A percentile compares a stretch with the other conserved stretches of the same genome.
phyloP scores from a whole-genome alignment of 2,888 invertebrate species.

The Lampropteryx suffumata region DNA sequence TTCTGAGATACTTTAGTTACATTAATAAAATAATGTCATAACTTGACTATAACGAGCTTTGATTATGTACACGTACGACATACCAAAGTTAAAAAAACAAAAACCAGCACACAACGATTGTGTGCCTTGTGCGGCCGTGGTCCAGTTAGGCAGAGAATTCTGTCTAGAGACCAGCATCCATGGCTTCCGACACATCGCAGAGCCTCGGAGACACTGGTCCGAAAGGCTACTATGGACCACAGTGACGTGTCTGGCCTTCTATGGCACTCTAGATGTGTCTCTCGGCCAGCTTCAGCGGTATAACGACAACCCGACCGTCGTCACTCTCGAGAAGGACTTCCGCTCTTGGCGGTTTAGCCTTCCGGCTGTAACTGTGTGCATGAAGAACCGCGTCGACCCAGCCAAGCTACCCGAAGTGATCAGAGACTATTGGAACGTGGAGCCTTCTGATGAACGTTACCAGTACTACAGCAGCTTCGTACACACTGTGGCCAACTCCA shows the following conservation, averaged over 20 bases:
- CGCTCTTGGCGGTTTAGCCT: constrained; percentile 83
- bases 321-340: constrained; percentile 85
- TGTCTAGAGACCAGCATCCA: constrained; percentile 74
- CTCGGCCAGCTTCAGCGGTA: constrained; percentile 81
- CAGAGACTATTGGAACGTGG: constrained; percentile 54
- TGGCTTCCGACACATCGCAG: constrained; percentile 74
- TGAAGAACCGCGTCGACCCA: constrained; percentile 60
- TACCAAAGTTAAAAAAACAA: constrained; percentile 1
- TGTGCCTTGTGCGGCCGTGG: constrained; percentile 1
- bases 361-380: constrained; percentile 83
- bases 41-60: no score
- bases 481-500: constrained; percentile 59
- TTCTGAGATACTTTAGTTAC: no score
- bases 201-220: constrained; percentile 62
- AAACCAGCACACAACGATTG: background rate
- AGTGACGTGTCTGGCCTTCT: constrained; percentile 58
- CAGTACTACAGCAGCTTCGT: constrained; percentile 66
- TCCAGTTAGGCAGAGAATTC: constrained; percentile 53
- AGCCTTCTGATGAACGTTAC: constrained; percentile 50
- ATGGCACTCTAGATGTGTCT: constrained; percentile 71
- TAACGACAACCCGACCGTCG: constrained; percentile 84
- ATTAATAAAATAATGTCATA: no score
- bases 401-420: constrained; percentile 51
- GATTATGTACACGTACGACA: constrained; percentile 9
- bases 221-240: constrained; percentile 77